Percentiles rank a stretch among this genome's conserved stretches.
phyloP scores from a whole-genome alignment of 2,888 invertebrate genomes.

The Melitaea athalia region DNA sequence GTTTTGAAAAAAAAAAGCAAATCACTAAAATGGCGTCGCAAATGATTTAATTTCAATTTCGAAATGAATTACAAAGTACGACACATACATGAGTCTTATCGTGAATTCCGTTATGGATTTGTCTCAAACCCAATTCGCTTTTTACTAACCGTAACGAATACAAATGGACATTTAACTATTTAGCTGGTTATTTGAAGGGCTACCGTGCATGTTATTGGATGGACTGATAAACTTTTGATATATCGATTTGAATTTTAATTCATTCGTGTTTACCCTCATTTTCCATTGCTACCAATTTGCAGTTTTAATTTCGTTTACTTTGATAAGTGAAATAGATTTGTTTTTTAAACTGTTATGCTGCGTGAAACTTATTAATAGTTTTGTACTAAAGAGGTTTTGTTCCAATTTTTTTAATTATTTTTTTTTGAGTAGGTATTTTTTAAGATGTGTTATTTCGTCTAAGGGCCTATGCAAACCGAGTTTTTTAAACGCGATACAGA shows the following conservation, averaged over 20 bases:
- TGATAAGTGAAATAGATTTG: too few relatives aligned
- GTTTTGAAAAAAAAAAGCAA: background rate
- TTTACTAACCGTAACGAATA: constrained; percentile 78
- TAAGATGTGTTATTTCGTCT: too few relatives aligned
- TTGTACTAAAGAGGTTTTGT: too few relatives aligned
- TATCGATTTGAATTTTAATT: constrained; percentile 6
- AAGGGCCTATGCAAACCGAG: too few relatives aligned
- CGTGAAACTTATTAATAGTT: too few relatives aligned
- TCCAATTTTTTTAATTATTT: too few relatives aligned
- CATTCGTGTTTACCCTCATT: too few relatives aligned
- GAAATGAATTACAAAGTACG: constrained; percentile 14
- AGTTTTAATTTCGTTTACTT: too few relatives aligned
- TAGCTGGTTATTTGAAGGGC: constrained; percentile 79
- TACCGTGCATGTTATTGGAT: constrained; percentile 79
- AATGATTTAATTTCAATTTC: constrained; percentile 11
- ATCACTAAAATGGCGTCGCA: background rate
- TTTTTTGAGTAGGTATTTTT: too few relatives aligned
- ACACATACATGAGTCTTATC: constrained; percentile 60
- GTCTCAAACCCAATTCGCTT: constrained; percentile 79
- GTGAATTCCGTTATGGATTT: constrained; percentile 55
- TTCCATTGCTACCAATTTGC: too few relatives aligned
- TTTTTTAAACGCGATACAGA: too few relatives aligned
- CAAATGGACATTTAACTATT: constrained; percentile 79
- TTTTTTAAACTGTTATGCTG: too few relatives aligned
- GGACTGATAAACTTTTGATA: constrained; percentile 21